Evolutionary conservation across 2,888 invertebrate genomes (phyloP), one percentile per base, ranked within the genome.

Genomic region (Apoderus coryli): DNA sequence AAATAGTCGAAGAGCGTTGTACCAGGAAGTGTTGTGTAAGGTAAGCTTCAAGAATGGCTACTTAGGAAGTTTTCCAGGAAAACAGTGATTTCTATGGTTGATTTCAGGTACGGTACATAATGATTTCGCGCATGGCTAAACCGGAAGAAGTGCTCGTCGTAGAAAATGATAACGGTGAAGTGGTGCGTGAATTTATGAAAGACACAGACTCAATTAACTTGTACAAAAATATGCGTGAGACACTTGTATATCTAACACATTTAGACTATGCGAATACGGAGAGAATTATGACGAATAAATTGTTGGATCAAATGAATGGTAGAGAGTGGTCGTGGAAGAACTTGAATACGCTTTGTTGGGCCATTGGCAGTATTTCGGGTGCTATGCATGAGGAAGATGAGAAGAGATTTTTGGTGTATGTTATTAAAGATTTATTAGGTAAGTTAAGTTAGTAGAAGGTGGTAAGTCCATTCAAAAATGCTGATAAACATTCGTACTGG

Each of bases 261-360:
- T 75, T 99, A 57, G 95, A 98, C 64, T 93, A 88, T 58, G 75
- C 75, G 32, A 96, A 99, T 57, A 98, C 98, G 7, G 98, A 98
- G 63, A 69, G 84, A 44, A 95, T 99, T 39, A 98, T 99, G 98
- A 96, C 96, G 33, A 88, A 93, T 48, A 98, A 98, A 56, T 64
- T 99, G 14, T 84, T 90, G 50, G 92, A 93, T 57, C 98, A 98
- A 66, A 95, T 99, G 3, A 93, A 93, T 62, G 96, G 96, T 4
- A 72, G 76, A 15, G 98, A 99, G 59, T 99, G 98, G 88, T 96
- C 96, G 5, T 99, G 98, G 98, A 96, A 96, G 61, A 98, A 98
- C 61, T 68, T 99, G 32, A 99, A 99, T 55, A 96, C 98, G 27
- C 70, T 98, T 19, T 98, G 98, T 56, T 98, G 98, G 98, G 98